A percentile compares a stretch with the other conserved stretches of the same genome.
Evolutionary conservation across 1,140 invertebrate genomes (phyloP).

Genomic region (Ceratosolen fusciceps): DNA sequence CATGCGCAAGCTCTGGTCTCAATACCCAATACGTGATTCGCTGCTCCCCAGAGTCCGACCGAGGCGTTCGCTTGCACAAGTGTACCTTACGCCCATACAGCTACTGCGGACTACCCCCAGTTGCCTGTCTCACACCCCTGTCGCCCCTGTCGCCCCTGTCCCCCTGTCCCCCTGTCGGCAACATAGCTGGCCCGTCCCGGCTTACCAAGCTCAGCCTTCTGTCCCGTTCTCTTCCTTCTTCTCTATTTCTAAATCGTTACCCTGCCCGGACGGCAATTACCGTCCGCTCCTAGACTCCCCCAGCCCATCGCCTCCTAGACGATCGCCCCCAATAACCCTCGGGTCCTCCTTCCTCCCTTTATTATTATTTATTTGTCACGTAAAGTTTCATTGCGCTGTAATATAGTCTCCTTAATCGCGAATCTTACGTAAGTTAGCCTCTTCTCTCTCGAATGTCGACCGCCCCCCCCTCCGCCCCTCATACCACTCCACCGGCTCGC

Average conservation of each 20-base stretch:
- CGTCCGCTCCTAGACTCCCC: too few species aligned
- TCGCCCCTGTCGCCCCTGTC: too few species aligned
- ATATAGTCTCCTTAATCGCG: conserved; percentile 45
- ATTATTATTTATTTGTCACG: conserved; percentile 47
- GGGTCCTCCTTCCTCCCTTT: background rate
- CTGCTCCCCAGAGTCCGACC: conserved; percentile 5
- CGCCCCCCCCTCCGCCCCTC: background rate
- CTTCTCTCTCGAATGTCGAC: background rate
- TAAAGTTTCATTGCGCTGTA: conserved; percentile 40
- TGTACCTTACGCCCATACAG: conserved; percentile 24
- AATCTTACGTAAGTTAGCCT: conserved; percentile 40
- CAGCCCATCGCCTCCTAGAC: too few species aligned
- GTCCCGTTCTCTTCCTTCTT: too few species aligned
- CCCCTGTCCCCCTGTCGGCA: too few species aligned
- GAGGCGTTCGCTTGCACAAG: conserved; percentile 11
- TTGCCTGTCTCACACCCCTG: background rate
- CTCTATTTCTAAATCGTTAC: too few species aligned
- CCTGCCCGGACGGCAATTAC: too few species aligned
- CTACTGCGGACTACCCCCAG: background rate
- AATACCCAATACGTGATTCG: background rate
- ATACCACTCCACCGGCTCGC: background rate
- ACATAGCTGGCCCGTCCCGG: too few species aligned
- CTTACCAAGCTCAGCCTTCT: too few species aligned
- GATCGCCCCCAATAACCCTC: background rate
- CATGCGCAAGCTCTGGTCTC: background rate